phyloP scores from a whole-genome alignment of 2,113 vertebrate genomes.

The Ailurus styani region DNA sequence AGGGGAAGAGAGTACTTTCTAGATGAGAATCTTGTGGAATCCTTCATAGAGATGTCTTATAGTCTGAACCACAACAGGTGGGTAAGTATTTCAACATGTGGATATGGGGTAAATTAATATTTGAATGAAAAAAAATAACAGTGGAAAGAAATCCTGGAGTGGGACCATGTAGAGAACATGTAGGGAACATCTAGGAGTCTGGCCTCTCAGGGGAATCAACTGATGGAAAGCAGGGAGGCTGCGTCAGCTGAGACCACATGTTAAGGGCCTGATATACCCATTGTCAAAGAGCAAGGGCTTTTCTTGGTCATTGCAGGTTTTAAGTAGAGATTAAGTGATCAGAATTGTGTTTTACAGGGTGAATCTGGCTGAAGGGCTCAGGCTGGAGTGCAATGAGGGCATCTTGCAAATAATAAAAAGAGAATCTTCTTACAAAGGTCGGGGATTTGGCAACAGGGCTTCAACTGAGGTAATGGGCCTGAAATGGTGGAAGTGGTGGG shows the following conservation, averaged over 20 bases:
- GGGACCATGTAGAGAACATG: no score
- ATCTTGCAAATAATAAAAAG: not conserved
- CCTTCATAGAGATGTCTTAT: not conserved
- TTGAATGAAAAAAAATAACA: not conserved
- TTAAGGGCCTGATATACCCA: not conserved
- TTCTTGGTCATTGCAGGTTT: not conserved
- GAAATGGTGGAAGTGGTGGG: not conserved
- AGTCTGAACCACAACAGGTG: not conserved
- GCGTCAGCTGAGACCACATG: not conserved
- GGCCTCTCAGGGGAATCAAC: not conserved
- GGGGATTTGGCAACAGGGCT: not conserved
- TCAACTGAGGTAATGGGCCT: not conserved
- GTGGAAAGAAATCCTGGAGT: not conserved
- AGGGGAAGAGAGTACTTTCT: not conserved
- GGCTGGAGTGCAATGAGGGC: not conserved
- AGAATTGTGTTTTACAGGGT: not conserved
- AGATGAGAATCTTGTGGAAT: not conserved
- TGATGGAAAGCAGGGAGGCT: not conserved
- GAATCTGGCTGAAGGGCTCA: not conserved
- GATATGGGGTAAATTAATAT: not conserved
- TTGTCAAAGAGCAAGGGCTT: not conserved
- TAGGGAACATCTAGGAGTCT: not conserved
- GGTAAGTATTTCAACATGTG: not conserved
- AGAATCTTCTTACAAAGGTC: not conserved
- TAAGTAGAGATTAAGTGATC: not conserved